These are phyloP conservation scores for Anagrus nilaparvatae DNA, from an alignment of 1,140 invertebrate genomes.

Conservation along the genomic window DNA sequence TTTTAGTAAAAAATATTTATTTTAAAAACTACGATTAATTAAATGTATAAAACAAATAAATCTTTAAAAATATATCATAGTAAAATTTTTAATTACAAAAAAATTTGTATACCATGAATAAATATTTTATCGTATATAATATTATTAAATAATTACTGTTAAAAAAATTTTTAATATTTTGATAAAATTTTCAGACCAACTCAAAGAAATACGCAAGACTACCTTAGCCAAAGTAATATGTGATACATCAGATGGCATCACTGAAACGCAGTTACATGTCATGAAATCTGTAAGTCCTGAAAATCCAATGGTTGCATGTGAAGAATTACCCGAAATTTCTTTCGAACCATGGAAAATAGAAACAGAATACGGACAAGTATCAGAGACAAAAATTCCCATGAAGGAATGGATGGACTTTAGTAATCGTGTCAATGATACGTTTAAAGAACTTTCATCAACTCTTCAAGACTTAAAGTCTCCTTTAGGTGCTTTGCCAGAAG, in stretches of 20 bases:
- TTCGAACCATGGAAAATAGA: slow-evolving; percentile 48
- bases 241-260: slow-evolving; percentile 70
- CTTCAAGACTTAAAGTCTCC: neutral
- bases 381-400: neutral
- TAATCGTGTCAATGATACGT: slow-evolving; percentile 6
- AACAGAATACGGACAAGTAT: neutral
- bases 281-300: slow-evolving; percentile 52
- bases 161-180: too few species aligned
- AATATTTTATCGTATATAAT: too few species aligned
- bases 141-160: too few species aligned
- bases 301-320: slow-evolving; percentile 56
- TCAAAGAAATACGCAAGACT: slow-evolving; percentile 74
- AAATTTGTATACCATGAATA: too few species aligned
- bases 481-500: neutral
- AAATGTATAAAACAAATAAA: too few species aligned
- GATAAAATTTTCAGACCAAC: slow-evolving; percentile 70
- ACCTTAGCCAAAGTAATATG: slow-evolving; percentile 80
- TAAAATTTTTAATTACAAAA: too few species aligned
- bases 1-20: too few species aligned
- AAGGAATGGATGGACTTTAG: slow-evolving; percentile 16
- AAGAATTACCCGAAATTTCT: slow-evolving; percentile 44
- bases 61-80: too few species aligned
- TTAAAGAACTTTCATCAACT: slow-evolving; percentile 5
- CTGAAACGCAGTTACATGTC: slow-evolving; percentile 62
- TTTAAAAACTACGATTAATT: too few species aligned